Evolutionary conservation across 2,888 invertebrate species (phyloP).

Genomic region (Drosophila pseudotalamancana): DNA sequence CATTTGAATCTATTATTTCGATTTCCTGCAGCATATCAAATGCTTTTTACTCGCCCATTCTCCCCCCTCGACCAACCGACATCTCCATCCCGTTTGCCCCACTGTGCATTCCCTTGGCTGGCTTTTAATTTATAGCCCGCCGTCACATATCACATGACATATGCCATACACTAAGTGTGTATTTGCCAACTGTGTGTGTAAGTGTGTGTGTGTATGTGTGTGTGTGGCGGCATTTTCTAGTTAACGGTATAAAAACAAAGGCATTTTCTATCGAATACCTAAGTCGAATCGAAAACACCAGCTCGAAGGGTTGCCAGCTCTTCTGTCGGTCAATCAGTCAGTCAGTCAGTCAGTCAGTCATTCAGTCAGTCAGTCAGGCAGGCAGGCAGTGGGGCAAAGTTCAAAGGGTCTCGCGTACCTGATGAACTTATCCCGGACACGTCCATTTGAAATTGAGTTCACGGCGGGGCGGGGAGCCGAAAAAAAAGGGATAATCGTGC

Average conservation of each 20-base stretch:
- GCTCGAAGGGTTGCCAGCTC: slow-evolving; percentile 5
- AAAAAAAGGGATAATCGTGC: slow-evolving; percentile 68
- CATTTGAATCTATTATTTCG: slow-evolving; percentile 62
- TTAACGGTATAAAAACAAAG: slow-evolving; percentile 36
- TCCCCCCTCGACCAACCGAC: neutral
- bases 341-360: slow-evolving; percentile 34
- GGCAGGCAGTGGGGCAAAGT: slow-evolving; percentile 17
- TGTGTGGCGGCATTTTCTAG: slow-evolving; percentile 6
- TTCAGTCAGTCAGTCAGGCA: slow-evolving; percentile 18
- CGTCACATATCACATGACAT: slow-evolving; percentile 50
- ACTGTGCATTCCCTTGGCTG: slow-evolving; percentile 36
- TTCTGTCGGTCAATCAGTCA: neutral
- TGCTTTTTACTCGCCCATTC: slow-evolving; percentile 22
- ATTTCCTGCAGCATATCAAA: slow-evolving; percentile 52
- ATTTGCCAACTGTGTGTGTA: neutral
- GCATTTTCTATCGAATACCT: slow-evolving; percentile 43
- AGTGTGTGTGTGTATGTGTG: neutral
- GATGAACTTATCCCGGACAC: slow-evolving; percentile 44
- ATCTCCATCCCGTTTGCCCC: neutral
- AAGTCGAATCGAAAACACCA: neutral
- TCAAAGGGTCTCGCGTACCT: slow-evolving; percentile 65
- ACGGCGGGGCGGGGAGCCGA: slow-evolving; percentile 32
- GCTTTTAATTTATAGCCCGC: slow-evolving; percentile 65
- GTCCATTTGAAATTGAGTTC: slow-evolving; percentile 55
- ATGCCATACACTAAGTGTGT: slow-evolving; percentile 31